These are phyloP conservation scores for Alca torda DNA, from an alignment of 2,797 vertebrate species.

Conservation along the genomic window DNA sequence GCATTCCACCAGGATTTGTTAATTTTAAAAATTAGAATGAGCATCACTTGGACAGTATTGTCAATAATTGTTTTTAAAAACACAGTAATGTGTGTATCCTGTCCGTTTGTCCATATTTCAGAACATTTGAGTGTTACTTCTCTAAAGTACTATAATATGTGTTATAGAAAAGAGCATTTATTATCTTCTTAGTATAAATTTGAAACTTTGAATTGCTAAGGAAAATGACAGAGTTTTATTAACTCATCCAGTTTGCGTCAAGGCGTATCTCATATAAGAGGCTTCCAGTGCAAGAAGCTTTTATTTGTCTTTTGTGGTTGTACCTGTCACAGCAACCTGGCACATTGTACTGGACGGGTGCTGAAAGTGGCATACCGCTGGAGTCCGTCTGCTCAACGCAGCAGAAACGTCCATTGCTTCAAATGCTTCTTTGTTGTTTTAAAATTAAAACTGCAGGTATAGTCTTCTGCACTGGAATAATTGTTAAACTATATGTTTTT, in stretches of 20 bases:
- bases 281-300: not conserved
- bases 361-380: not conserved
- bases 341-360: not conserved
- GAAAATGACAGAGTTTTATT: not conserved
- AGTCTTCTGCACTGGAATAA: not conserved
- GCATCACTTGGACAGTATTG: not conserved
- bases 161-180: not conserved
- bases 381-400: not conserved
- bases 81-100: not conserved
- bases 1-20: not conserved
- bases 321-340: not conserved
- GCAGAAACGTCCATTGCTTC: not conserved
- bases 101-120: not conserved
- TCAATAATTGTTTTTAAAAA: not conserved
- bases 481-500: not conserved
- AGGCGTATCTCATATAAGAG: not conserved
- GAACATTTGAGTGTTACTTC: not conserved
- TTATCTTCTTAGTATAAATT: not conserved
- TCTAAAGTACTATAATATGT: accelerated
- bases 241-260: not conserved
- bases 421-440: not conserved
- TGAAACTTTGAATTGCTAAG: not conserved
- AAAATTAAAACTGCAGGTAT: not conserved
- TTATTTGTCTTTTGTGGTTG: not conserved
- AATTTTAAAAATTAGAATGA: not conserved